Base-by-base conservation (phyloP, 2,797 vertebrate species). In the Sebastes vulpes region DNA sequence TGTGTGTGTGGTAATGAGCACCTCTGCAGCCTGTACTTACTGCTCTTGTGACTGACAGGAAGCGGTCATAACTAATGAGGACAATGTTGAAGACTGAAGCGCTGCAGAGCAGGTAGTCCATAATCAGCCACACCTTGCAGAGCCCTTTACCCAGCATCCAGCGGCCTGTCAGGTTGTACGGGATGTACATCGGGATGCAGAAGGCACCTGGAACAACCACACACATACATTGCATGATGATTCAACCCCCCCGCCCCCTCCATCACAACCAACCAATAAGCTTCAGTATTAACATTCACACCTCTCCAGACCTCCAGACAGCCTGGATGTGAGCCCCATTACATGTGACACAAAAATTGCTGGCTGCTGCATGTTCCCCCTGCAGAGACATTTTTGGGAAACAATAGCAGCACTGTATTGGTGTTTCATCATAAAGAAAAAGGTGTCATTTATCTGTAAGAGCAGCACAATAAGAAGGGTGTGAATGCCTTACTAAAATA, bases 31-130 rank as follows among this genome's bases (percentile, higher is more conserved):
- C 42, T 67, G 12, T 93, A 98, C 97, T 96, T 94, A 98, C 98
- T 65, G 97, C 97, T 86, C 97, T 94, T 3, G 97, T 98, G 86
- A 98, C 97, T 29, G 97, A 98, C 71, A 97, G 95, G 82, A 98
- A 98, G 72, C 96, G 96, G 89, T 98, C 97, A 10, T 97, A 98
- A 93, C 97, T 98, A 92, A 98, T 98, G 82, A 99, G 97, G 77
- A 98, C 98, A 26, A 98, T 96, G 91, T 96, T 99, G 94, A 98
- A 98, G 35, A 97, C 97, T 4, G 98, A 98, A 50, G 97, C 96
- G 0, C 96, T 95, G 90, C 97, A 98, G 79, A 98, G 92, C 65
- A 98, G 94, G 89, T 98, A 97, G 91, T 98, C 97, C 92, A 95
- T 92, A 60, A 95, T 71, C 32, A 98, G 96, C 97, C 98, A 98